A percentile compares a stretch with the other conserved stretches of the same genome.
phyloP scores from a whole-genome alignment of 2,888 invertebrate species.

The Heliconius cydno region DNA sequence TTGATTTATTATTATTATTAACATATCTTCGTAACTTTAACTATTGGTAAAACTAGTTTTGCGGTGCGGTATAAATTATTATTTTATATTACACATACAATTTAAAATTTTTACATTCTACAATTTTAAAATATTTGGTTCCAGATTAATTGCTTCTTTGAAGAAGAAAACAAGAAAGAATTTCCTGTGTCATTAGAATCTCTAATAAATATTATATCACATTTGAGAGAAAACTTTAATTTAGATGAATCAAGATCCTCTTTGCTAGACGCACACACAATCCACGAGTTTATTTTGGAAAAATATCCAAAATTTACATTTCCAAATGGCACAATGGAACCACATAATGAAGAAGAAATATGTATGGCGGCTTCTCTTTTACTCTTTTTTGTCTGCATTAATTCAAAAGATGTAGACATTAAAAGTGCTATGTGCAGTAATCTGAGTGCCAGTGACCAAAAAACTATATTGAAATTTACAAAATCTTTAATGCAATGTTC shows the following conservation, averaged over 20 bases:
- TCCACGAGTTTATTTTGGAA: constrained; percentile 71
- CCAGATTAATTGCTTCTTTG: constrained; percentile 79
- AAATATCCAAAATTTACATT: constrained; percentile 81
- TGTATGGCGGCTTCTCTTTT: constrained; percentile 78
- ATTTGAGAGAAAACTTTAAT: constrained; percentile 70
- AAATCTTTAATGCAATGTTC: constrained; percentile 79
- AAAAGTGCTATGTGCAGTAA: constrained; percentile 83
- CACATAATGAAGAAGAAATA: constrained; percentile 63
- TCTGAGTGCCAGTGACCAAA: constrained; percentile 78
- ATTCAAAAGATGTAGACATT: constrained; percentile 80
- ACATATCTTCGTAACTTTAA: not conserved
- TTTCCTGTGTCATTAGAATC: constrained; percentile 60
- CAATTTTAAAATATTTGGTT: not conserved
- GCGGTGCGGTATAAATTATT: not conserved
- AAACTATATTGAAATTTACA: constrained; percentile 80
- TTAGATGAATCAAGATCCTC: constrained; percentile 75
- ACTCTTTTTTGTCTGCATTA: constrained; percentile 79
- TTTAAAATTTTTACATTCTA: not conserved
- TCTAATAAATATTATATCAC: constrained; percentile 67
- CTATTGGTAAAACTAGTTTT: not conserved
- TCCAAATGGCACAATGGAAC: constrained; percentile 64
- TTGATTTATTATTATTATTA: constrained; percentile 1
- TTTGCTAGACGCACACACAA: constrained; percentile 65
- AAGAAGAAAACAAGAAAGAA: constrained; percentile 57
- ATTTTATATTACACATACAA: not conserved